A percentile compares a stretch with the other conserved stretches of the same genome.
Evolutionary conservation across 2,797 vertebrate species (phyloP).

Genomic region (Chaenodraco wilsoni): DNA sequence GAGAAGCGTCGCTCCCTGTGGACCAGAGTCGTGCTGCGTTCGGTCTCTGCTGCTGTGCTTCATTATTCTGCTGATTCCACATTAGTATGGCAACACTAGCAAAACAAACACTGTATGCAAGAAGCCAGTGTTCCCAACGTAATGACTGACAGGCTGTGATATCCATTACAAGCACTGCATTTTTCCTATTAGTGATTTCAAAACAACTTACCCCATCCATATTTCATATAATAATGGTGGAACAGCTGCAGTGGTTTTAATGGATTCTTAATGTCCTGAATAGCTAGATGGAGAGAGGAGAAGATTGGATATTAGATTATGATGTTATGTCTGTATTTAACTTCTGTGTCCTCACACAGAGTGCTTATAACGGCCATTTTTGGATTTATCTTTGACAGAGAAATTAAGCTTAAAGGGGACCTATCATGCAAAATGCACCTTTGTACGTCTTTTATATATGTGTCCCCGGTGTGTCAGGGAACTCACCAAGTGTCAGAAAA

Average conservation of each 20-base stretch:
- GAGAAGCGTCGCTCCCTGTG: constrained; percentile 20
- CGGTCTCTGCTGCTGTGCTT: constrained; percentile 31
- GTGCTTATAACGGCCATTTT: no score
- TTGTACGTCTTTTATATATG: no score
- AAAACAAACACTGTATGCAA: constrained; percentile 9
- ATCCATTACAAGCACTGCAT: neutral
- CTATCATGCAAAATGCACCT: no score
- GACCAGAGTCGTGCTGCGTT: constrained; percentile 35
- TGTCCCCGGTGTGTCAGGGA: no score
- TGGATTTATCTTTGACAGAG: no score
- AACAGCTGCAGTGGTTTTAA: constrained; percentile 5
- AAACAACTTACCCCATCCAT: constrained; percentile 3
- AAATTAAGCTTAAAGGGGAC: no score
- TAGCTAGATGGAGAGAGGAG: constrained; percentile 1
- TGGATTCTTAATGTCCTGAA: constrained; percentile 22
- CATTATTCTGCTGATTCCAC: constrained; percentile 42
- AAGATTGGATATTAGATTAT: no score
- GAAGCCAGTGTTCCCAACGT: neutral
- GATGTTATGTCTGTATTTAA: no score
- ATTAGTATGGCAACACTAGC: constrained; percentile 13
- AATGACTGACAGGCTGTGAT: constrained; percentile 14
- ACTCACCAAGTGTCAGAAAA: no score
- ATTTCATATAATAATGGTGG: neutral
- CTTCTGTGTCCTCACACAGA: no score
- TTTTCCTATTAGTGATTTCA: constrained; percentile 3